Conservation (phyloP, 2,113 vertebrate species). For the Pseudopipra pipra region DNA sequence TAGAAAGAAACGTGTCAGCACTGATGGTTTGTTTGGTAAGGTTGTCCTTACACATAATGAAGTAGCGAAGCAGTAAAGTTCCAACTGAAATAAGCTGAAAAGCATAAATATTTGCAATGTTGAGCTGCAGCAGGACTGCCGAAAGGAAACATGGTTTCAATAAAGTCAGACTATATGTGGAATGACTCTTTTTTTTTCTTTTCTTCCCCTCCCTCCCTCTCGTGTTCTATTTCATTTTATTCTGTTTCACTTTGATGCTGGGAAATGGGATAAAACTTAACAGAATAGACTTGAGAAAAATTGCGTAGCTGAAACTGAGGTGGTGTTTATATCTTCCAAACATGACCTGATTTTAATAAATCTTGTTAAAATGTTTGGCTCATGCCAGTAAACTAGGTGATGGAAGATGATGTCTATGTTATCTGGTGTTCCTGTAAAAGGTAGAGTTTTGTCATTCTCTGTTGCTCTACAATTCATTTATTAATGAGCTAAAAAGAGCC, state of each 20-base stretch:
- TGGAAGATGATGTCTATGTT: not conserved
- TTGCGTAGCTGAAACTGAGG: not conserved
- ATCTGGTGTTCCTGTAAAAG: not conserved
- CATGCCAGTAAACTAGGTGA: accelerated
- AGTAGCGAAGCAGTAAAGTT: not conserved
- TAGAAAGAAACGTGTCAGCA: not conserved
- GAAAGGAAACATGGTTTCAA: not conserved
- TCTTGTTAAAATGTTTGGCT: not conserved
- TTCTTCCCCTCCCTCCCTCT: too few relatives aligned
- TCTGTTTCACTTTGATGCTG: not conserved
- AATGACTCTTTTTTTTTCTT: not conserved
- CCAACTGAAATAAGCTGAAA: not conserved
- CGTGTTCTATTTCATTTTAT: not conserved
- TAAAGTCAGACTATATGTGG: not conserved
- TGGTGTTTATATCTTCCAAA: not conserved
- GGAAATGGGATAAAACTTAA: not conserved
- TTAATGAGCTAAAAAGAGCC: not conserved
- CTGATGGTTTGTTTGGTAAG: not conserved
- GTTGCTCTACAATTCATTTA: not conserved
- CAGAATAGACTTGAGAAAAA: not conserved
- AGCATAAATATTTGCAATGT: not conserved
- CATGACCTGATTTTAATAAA: not conserved
- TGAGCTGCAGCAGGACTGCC: not conserved
- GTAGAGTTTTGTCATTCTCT: not conserved
- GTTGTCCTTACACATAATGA: not conserved